Conservation (phyloP, 2,888 invertebrate species). For the Limnephilus rhombicus region DNA sequence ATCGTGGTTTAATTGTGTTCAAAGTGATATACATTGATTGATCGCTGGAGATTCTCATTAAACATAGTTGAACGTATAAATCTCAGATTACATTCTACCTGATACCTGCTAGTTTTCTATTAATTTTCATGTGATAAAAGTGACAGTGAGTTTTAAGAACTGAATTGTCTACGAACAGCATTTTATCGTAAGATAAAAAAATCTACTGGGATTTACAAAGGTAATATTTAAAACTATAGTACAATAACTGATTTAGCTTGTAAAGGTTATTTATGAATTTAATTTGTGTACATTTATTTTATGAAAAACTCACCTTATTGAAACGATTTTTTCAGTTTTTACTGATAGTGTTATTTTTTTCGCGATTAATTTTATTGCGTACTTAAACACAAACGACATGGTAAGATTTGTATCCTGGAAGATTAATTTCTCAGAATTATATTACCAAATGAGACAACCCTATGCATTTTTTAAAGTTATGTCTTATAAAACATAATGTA, state of each 20-base stretch:
- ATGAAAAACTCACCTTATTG: no score
- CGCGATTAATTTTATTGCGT: no score
- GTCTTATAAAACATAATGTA: no score
- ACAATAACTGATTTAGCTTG: neutral
- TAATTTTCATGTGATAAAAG: neutral
- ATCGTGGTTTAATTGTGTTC: conserved; percentile 12
- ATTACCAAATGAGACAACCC: no score
- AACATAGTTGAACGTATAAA: neutral
- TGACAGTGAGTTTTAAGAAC: neutral
- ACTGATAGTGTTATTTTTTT: no score
- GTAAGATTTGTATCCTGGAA: no score
- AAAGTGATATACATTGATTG: conserved; percentile 39
- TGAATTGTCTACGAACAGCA: neutral
- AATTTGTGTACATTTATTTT: no score
- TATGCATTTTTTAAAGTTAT: no score
- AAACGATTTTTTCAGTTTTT: no score
- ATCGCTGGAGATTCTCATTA: neutral
- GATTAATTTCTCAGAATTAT: no score
- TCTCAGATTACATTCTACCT: neutral
- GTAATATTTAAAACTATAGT: conserved; percentile 13
- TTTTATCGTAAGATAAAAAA: conserved; percentile 14
- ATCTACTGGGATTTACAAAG: conserved; percentile 12
- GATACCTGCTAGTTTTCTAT: neutral
- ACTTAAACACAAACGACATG: no score
- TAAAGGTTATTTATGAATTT: neutral